Percentiles rank a stretch among this genome's conserved stretches.
Evolutionary conservation across 2,888 invertebrate species (phyloP).

Genomic region (Leptinotarsa peninsularis): DNA sequence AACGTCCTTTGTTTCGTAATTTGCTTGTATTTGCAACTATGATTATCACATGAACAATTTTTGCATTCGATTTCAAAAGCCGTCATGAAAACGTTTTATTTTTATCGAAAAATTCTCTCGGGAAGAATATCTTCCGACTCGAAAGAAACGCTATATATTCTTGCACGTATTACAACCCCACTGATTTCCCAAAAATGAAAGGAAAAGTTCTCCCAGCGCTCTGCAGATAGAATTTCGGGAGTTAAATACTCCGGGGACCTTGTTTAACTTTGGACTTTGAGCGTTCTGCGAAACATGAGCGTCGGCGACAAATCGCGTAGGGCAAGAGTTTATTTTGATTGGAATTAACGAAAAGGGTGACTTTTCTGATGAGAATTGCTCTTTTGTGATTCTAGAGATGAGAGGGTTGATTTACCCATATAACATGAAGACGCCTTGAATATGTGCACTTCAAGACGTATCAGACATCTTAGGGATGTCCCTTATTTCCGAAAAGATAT

Average conservation of each 20-base stretch:
- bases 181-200: constrained; percentile 33
- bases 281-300: constrained; percentile 1
- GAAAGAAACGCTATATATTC: constrained; percentile 4
- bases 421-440: no score
- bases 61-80: not conserved
- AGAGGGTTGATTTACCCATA: no score
- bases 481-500: no score
- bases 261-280: constrained; percentile 28
- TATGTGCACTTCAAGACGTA: no score
- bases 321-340: not conserved
- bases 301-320: constrained; percentile 3
- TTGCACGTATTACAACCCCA: constrained; percentile 26
- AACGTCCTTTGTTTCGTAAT: no score
- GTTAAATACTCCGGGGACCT: constrained; percentile 30
- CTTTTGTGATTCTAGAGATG: no score
- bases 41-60: not conserved
- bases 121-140: not conserved
- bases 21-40: no score
- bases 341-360: constrained; percentile 2
- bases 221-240: constrained; percentile 35
- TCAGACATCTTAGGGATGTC: no score
- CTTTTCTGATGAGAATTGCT: not conserved
- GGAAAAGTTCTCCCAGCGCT: constrained; percentile 30
- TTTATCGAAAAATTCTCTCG: not conserved
- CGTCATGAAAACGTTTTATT: not conserved